Conservation (phyloP, 2,888 invertebrate species). For the Agriotes lineatus region DNA sequence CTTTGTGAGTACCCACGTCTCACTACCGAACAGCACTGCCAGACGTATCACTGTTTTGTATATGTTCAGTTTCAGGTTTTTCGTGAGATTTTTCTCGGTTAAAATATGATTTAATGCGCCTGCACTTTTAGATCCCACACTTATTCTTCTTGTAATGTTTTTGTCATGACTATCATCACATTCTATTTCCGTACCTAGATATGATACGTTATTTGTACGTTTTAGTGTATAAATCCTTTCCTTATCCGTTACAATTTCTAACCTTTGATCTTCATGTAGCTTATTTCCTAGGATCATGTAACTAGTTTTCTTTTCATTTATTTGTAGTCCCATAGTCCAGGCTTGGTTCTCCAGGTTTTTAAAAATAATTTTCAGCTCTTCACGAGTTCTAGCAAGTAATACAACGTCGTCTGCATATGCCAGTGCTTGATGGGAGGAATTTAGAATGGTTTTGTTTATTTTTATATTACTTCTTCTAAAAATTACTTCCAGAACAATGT, state of each 20-base stretch:
- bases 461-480: not conserved
- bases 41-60: no score
- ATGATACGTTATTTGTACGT: not conserved
- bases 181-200: constrained; percentile 3
- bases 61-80: not conserved
- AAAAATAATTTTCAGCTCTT: not conserved
- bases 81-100: not conserved
- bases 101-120: no score
- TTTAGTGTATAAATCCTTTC: not conserved
- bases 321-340: no score
- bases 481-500: not conserved
- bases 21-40: no score
- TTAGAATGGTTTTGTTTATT: not conserved
- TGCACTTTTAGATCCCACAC: no score
- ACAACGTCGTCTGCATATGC: not conserved
- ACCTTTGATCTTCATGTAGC: not conserved
- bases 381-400: not conserved
- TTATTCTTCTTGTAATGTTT: no score
- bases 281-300: no score
- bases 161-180: not conserved
- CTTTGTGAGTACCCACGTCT: no score
- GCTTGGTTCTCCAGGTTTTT: no score
- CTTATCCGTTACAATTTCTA: not conserved
- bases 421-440: not conserved
- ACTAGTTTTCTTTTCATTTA: no score